Base-by-base conservation (phyloP, 2,888 invertebrate species). In the Xylota sylvarum region DNA sequence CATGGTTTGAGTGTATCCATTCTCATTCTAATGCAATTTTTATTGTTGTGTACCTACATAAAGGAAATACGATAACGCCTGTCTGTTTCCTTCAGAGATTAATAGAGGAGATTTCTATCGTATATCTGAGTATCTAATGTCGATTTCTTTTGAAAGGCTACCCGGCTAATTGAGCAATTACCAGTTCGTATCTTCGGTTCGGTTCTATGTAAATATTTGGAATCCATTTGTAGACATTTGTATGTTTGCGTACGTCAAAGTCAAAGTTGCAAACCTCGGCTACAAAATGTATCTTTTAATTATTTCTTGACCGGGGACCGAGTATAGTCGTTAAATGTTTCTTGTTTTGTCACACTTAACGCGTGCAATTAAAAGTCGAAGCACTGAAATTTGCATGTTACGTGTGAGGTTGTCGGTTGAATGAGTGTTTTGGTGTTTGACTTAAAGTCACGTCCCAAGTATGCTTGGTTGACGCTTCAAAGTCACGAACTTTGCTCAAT, bases 401-500 rank as follows among this genome's bases (percentile, higher is more conserved):
- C 82, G 76, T 82, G 82, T 82, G 48, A 48, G 19, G 64, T 56
- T 69, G 74, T 9, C 14, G 40, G 23, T 37, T 62, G 48, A 35
- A 58, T 64, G 43, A 65, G 58, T 73, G 40, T 64, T 72, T 48
- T 80, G 35, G 46, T 46, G 62, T 67, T 67, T 14, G 40, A 17
- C 27, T 56, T n/a, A n/a, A 82, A 64, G 64, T 70, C 82, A 82
- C 82, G 76, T 82, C 70, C 55, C 17, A 7, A 5, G 12, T 48
- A 70, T 82, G 82, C 76, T 70, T 50, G 69, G 70, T 32, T 76
- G 69, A 65, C 76, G 82, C 62, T 40, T 40, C 69, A 64, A 82
- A 69, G 82, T 82, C 82, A 82, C 82, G 82, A 82, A 64, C 69
- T 58, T 70, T 76, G 62, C 40, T 72, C 62, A 60, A n/a, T 72